These are phyloP conservation scores for Macrosteles quadrilineatus DNA, from an alignment of 1,140 invertebrate genomes.

Conservation along the genomic window DNA sequence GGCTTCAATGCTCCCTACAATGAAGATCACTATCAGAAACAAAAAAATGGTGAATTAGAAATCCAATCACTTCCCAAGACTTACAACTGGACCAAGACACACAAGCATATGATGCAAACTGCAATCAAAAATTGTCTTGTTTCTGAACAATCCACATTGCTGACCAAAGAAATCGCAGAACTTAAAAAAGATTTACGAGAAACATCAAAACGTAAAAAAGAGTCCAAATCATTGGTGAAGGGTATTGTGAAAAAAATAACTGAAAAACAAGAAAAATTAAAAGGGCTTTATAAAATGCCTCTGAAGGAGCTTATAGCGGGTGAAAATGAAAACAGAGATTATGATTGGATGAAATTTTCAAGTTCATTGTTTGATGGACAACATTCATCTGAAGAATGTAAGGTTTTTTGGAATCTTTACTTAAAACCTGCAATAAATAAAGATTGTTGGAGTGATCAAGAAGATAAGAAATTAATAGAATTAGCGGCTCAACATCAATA, in stretches of 20 bases:
- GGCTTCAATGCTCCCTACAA: constrained; percentile 49
- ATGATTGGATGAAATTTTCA: constrained; percentile 56
- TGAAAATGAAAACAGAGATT: constrained; percentile 41
- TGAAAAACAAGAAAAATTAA: neutral
- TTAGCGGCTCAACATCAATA: constrained; percentile 52
- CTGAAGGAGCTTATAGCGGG: neutral
- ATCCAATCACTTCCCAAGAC: constrained; percentile 44
- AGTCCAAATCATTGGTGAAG: neutral
- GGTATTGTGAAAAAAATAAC: neutral
- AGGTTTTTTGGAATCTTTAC: constrained; percentile 66
- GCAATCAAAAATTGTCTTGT: neutral
- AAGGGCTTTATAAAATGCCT: neutral
- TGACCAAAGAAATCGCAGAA: neutral
- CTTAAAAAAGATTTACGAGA: no score
- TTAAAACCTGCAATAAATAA: constrained; percentile 66
- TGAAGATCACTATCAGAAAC: constrained; percentile 49
- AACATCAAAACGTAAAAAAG: neutral
- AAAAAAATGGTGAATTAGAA: constrained; percentile 46
- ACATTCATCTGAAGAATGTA: constrained; percentile 57
- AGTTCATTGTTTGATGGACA: constrained; percentile 50
- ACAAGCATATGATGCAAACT: neutral
- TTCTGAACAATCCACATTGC: neutral
- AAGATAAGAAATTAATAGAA: constrained; percentile 55
- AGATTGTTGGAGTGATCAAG: constrained; percentile 57
- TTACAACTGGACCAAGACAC: neutral